Evolutionary conservation across 2,797 vertebrate genomes (phyloP), one percentile per base, ranked within the genome.

Genomic region (Petrocephalus schoutedeni): DNA sequence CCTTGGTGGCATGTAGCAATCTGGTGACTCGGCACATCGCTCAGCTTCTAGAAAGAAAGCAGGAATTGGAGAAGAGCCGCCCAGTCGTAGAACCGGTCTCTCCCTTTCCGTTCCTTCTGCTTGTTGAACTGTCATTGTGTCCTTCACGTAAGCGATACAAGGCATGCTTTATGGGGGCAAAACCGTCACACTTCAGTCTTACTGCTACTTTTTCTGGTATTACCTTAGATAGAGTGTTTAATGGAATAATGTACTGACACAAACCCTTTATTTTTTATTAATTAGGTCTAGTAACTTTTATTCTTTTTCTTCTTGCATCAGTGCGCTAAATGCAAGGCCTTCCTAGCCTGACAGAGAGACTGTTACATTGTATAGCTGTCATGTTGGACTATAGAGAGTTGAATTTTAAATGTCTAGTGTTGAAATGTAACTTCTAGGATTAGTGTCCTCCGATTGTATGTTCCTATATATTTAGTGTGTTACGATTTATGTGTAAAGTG

Each of bases 291-390:
- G 82, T 89, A 74, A 88, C 82, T 41, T 87, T 89, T 89, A 89
- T 84, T 82, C 90, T 89, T 89, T 89, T 84, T 88, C 90, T 88
- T 91, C 86, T 90, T 90, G 90, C 88, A 54, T 90, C 89, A 88
- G 89, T 58, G 49, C 88, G 64, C 89, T 86, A 54, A 90, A 91
- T 91, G 90, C 90, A 53, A 90, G 90, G 89, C 90, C 91, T 90
- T 91, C 88, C 71, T 91, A 93, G 92, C 92, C 92, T 91, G 92
- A 93, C 92, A 89, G 89, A 91, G 90, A 91, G 90, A 93, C 92
- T 93, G 92, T 93, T 93, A 92, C 89, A 89, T 67, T 90, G 89
- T 92, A 90, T 83, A 90, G 89, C 41, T 83, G 85, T 90, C 87
- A 85, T 87, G 86, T 89, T 56, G 84, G 86, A 77, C 56, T 57